These are phyloP conservation scores for Coelopa pilipes DNA, from an alignment of 2,888 invertebrate species.

Conservation along the genomic window DNA sequence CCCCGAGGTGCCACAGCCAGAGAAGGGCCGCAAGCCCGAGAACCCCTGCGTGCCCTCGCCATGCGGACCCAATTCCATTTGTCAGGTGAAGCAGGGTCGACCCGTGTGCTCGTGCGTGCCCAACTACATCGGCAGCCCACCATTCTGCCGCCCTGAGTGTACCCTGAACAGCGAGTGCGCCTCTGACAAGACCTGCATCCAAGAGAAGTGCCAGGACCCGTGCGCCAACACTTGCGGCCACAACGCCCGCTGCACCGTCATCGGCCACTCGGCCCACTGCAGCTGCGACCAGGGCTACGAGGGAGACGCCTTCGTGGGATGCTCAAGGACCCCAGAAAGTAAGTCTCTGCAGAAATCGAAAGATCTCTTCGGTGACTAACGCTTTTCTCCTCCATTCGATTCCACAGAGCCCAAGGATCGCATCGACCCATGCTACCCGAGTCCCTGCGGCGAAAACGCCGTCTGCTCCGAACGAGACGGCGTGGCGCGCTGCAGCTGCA, in stretches of 20 bases:
- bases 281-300: slow-evolving; percentile 71
- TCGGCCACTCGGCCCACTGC: slow-evolving; percentile 75
- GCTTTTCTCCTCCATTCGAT: background rate
- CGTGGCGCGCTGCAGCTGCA: slow-evolving; percentile 81
- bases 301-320: slow-evolving; percentile 73
- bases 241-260: slow-evolving; percentile 71
- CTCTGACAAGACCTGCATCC: slow-evolving; percentile 74
- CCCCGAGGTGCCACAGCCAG: slow-evolving; percentile 71
- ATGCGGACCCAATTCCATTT: slow-evolving; percentile 74
- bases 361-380: background rate
- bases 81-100: slow-evolving; percentile 70
- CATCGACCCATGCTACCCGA: slow-evolving; percentile 76
- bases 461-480: slow-evolving; percentile 78
- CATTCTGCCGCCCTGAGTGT: slow-evolving; percentile 77
- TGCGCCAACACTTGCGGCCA: slow-evolving; percentile 77
- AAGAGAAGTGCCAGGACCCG: slow-evolving; percentile 75
- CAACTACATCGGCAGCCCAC: slow-evolving; percentile 74
- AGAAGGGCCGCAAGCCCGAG: slow-evolving; percentile 69
- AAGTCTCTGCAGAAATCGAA: slow-evolving; percentile 41
- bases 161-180: slow-evolving; percentile 75
- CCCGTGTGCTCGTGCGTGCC: slow-evolving; percentile 72
- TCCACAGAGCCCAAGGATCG: slow-evolving; percentile 55
- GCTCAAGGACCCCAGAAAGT: slow-evolving; percentile 70
- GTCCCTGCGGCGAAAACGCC: slow-evolving; percentile 87
- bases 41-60: slow-evolving; percentile 72